Base-by-base conservation (phyloP, 1,140 invertebrate genomes). In the Drosophila takahashii region DNA sequence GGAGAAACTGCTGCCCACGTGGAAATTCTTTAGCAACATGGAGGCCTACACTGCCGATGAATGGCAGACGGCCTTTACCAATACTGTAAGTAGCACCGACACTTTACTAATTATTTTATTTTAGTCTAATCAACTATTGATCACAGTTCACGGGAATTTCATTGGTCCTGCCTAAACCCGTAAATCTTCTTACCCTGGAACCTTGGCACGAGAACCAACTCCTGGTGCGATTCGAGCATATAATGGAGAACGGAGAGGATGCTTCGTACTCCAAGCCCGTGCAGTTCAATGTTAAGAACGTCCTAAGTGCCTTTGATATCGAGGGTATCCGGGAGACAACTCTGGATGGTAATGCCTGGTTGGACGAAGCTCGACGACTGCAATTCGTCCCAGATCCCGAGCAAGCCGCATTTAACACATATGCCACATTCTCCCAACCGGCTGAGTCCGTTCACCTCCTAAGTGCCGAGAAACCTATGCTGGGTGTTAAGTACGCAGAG, bases 151-250 rank as follows among this genome's bases (percentile, higher is more conserved):
- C 62, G 91, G 92, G 91, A 79, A 91, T 81, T 85, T 94, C 94
- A 80, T 36, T 91, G 0, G 90, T 92, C 9, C 84, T 99, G 0
- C 97, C 98, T 1, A 83, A 93, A 6, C 96, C 97, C 92, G 94
- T 99, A 0, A 95, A 98, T 75, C 92, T 99, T 39, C 92, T 99
- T 15, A 98, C 97, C 3, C 86, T 99, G 50, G 97, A 98, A 89
- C 96, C 97, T 3, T 97, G 96, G 95, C 95, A 95, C 57, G 94
- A 94, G 2, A 93, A 93, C 2, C 93, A 94, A 13, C 92, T 97
- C 10, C 93, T 99, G 1, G 79, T 99, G 0, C 94, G 98, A 44
- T 93, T 99, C 5, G 98, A 99, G 85, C 97, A 99, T 90, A 94
- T 98, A 48, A 95, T 97, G 72, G 97, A 98, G 32, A 81, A 79